A percentile compares a stretch with the other conserved stretches of the same genome.
Evolutionary conservation across 53 echinoderm and acorn worm genomes (phyloP).

Genomic region (Astropecten irregularis): DNA sequence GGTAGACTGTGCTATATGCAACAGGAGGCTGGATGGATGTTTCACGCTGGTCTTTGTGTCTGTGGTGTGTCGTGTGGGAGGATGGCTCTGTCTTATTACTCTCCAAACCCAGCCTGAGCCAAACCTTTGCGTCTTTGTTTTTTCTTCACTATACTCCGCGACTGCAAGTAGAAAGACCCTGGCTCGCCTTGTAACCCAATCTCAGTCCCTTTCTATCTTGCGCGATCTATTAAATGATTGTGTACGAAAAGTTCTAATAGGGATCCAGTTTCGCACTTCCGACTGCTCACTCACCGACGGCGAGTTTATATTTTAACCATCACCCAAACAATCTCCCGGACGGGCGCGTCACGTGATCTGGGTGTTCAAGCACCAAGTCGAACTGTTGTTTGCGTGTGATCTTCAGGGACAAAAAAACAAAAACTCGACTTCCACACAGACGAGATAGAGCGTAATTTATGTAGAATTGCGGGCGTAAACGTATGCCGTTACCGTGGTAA

Average conservation of each 20-base stretch:
- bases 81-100: too few relatives aligned
- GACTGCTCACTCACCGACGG: conserved; percentile 5
- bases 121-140: too few relatives aligned
- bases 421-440: too few relatives aligned
- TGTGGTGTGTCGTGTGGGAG: neutral
- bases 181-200: conserved; percentile 8
- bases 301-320: neutral
- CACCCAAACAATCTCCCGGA: neutral
- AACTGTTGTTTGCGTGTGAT: neutral
- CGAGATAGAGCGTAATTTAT: too few relatives aligned
- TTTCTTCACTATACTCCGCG: too few relatives aligned
- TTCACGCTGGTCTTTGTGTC: neutral
- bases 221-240: conserved; percentile 28
- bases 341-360: neutral
- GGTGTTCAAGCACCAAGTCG: neutral
- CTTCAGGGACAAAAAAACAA: neutral
- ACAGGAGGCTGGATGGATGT: conserved; percentile 6
- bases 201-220: neutral
- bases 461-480: too few relatives aligned
- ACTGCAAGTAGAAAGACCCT: neutral
- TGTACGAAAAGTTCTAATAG: conserved; percentile 9
- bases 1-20: neutral
- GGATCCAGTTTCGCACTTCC: conserved; percentile 40
- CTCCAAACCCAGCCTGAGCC: too few relatives aligned
- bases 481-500: neutral